Percentiles rank a stretch among this genome's conserved stretches.
Evolutionary conservation across 2,797 vertebrate species (phyloP).

Genomic region (Chaetodon trifasciatus): DNA sequence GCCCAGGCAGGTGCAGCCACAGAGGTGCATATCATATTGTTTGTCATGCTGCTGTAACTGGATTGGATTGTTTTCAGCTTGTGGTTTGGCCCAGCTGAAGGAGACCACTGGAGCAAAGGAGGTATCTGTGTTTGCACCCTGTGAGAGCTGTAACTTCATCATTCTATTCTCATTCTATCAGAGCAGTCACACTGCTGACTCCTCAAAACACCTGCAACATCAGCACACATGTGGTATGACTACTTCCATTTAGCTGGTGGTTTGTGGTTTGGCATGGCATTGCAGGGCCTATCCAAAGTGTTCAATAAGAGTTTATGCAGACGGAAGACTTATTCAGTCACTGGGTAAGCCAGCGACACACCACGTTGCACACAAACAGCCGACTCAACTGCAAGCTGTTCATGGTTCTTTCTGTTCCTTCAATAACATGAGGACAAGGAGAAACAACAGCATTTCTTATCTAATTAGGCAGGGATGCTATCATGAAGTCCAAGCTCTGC

Average conservation of each 20-base stretch:
- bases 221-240: conserved; percentile 41
- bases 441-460: conserved; percentile 1
- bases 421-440: background rate
- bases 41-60: conserved; percentile 10
- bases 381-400: conserved; percentile 18
- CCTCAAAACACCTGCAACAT: conserved; percentile 53
- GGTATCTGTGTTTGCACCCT: conserved; percentile 19
- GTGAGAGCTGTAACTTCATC: conserved; percentile 32
- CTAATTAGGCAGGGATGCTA: background rate
- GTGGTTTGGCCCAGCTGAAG: conserved; percentile 37
- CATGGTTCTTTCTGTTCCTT: background rate
- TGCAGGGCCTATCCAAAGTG: conserved; percentile 15
- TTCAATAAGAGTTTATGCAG: conserved; percentile 39
- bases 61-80: conserved; percentile 40
- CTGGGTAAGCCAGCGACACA: conserved; percentile 13
- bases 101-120: conserved; percentile 26
- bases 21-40: conserved; percentile 12
- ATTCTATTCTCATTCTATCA: background rate
- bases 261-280: conserved; percentile 67
- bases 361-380: conserved; percentile 24
- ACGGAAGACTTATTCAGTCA: conserved; percentile 20
- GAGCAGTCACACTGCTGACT: conserved; percentile 15
- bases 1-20: conserved; percentile 44
- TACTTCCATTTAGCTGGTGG: conserved; percentile 49
- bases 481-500: conserved; percentile 11